A percentile compares a stretch with the other conserved stretches of the same genome.
Evolutionary conservation across 2,113 vertebrate species (phyloP).

Genomic region (Origma solitaria): DNA sequence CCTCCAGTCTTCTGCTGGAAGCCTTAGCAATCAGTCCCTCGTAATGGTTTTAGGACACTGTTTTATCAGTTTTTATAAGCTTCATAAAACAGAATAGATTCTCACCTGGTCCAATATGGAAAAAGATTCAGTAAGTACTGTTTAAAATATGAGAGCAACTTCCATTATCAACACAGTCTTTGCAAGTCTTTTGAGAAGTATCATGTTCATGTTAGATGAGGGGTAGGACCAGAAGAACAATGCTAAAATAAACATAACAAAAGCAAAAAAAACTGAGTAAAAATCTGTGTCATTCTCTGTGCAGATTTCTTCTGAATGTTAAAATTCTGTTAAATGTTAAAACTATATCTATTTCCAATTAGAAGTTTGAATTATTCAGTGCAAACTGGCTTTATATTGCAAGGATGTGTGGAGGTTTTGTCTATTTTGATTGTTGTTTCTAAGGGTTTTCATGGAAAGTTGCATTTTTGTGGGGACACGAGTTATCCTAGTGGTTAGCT

Average conservation of each 20-base stretch:
- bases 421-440: not conserved
- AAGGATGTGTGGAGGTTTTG: not conserved
- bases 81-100: not conserved
- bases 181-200: not conserved
- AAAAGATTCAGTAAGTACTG: not conserved
- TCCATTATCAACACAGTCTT: not conserved
- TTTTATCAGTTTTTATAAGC: not conserved
- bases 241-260: not conserved
- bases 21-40: not conserved
- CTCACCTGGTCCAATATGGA: not conserved
- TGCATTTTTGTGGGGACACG: not conserved
- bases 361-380: constrained; percentile 6
- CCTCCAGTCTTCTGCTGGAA: not conserved
- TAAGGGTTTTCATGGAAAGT: not conserved
- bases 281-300: not conserved
- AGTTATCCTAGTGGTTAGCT: not conserved
- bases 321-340: not conserved
- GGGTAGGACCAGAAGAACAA: not conserved
- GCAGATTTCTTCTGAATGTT: not conserved
- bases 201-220: not conserved
- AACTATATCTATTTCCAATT: not conserved
- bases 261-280: not conserved
- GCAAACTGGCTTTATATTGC: not conserved
- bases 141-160: not conserved
- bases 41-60: not conserved